phyloP scores from a whole-genome alignment of 2,888 invertebrate genomes.

The Thalpophila matura region DNA sequence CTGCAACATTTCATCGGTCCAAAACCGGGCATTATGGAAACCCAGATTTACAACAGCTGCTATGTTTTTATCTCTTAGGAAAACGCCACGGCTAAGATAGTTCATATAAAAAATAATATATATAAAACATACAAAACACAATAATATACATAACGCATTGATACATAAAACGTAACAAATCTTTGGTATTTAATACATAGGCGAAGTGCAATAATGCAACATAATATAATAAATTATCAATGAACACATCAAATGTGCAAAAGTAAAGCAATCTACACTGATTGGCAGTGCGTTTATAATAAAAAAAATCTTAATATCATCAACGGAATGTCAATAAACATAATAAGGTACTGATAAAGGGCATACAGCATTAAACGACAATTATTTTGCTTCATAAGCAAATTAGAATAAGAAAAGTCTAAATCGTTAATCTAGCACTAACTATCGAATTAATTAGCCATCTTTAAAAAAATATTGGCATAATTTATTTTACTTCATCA shows the following conservation, averaged over 20 bases:
- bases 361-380: slow-evolving; percentile 20
- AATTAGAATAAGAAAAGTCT: slow-evolving; percentile 28
- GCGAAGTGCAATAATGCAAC: slow-evolving; percentile 50
- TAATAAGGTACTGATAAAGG: slow-evolving; percentile 48
- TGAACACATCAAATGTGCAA: slow-evolving; percentile 70
- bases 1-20: background rate
- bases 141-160: no score
- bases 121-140: slow-evolving; percentile 38
- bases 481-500: slow-evolving; percentile 39
- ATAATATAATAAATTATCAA: slow-evolving; percentile 57
- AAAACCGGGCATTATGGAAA: background rate
- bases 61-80: background rate
- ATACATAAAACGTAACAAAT: slow-evolving; percentile 65
- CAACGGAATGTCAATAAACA: slow-evolving; percentile 59
- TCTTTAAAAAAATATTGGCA: slow-evolving; percentile 60
- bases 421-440: slow-evolving; percentile 39
- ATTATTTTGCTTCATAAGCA: slow-evolving; percentile 56
- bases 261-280: slow-evolving; percentile 57
- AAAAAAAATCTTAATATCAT: slow-evolving; percentile 34
- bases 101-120: slow-evolving; percentile 44
- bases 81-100: slow-evolving; percentile 22
- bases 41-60: background rate
- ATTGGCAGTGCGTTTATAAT: slow-evolving; percentile 35
- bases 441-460: slow-evolving; percentile 45
- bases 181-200: slow-evolving; percentile 72